phyloP scores from a whole-genome alignment of 2,888 invertebrate genomes.

The Merodon equestris region DNA sequence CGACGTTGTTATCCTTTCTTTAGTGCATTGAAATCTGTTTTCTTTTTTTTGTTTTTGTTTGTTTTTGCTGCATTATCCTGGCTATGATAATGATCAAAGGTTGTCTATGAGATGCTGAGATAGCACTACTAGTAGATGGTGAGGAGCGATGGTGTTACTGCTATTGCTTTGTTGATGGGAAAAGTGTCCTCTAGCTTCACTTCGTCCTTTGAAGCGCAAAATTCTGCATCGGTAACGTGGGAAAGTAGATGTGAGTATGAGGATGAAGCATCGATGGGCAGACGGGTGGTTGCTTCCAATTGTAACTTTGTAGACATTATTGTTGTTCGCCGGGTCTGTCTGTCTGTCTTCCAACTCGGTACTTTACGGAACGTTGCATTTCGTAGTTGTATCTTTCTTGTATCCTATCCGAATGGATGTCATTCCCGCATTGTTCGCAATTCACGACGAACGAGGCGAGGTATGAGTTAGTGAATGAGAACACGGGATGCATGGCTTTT shows the following conservation, averaged over 20 bases:
- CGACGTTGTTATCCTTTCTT: conserved; percentile 11
- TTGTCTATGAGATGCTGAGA: conserved; percentile 12
- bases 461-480: too few species aligned
- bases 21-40: conserved; percentile 7
- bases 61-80: conserved; percentile 53
- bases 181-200: too few species aligned
- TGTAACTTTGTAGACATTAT: conserved; percentile 52
- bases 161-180: too few species aligned
- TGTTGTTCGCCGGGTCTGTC: not conserved
- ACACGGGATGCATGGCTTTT: conserved; percentile 36
- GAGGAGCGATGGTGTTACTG: too few species aligned
- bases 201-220: not conserved
- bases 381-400: not conserved
- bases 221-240: conserved; percentile 20
- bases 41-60: too few species aligned
- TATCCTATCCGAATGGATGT: too few species aligned
- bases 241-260: too few species aligned
- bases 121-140: not conserved
- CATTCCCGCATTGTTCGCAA: too few species aligned
- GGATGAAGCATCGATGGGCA: too few species aligned
- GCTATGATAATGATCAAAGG: conserved; percentile 56
- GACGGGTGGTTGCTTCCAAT: conserved; percentile 30
- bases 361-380: conserved; percentile 34
- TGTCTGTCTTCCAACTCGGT: conserved; percentile 14
- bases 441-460: too few species aligned